These are phyloP conservation scores for Sialia sialis DNA, from an alignment of 2,113 vertebrate species.

Conservation along the genomic window DNA sequence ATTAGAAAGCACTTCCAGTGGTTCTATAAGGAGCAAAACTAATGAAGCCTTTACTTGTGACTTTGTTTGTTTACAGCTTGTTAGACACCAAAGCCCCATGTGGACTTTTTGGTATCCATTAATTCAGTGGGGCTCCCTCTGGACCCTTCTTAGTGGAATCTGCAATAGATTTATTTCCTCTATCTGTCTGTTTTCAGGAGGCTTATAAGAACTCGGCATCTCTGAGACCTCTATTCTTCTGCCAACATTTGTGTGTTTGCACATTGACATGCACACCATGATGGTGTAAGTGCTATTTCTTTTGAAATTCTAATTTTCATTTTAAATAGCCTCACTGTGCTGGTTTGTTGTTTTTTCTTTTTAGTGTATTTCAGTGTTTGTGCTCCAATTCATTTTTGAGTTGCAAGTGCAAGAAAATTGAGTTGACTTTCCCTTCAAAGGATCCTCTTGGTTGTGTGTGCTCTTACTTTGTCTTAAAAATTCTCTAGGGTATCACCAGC, in stretches of 20 bases:
- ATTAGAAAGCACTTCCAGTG: neutral
- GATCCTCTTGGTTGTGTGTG: neutral
- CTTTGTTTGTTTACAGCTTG: neutral
- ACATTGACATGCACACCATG: neutral
- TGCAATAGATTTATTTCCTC: neutral
- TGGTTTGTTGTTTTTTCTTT: neutral
- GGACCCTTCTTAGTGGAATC: neutral
- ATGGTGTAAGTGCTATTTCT: neutral
- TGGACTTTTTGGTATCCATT: neutral
- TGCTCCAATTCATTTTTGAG: neutral
- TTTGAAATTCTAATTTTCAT: neutral
- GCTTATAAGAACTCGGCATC: neutral
- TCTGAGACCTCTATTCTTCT: neutral
- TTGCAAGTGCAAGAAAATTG: neutral
- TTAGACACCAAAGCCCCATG: conserved; percentile 3
- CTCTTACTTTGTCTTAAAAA: neutral
- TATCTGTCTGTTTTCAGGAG: neutral
- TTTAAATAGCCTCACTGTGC: neutral
- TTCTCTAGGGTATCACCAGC: neutral
- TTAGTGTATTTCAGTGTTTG: neutral
- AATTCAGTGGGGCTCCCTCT: neutral
- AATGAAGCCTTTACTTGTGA: conserved; percentile 35
- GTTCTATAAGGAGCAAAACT: neutral
- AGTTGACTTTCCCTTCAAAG: neutral
- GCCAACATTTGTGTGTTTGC: neutral